These are phyloP conservation scores for Gadus chalcogrammus DNA, from an alignment of 2,113 vertebrate species.

Conservation along the genomic window DNA sequence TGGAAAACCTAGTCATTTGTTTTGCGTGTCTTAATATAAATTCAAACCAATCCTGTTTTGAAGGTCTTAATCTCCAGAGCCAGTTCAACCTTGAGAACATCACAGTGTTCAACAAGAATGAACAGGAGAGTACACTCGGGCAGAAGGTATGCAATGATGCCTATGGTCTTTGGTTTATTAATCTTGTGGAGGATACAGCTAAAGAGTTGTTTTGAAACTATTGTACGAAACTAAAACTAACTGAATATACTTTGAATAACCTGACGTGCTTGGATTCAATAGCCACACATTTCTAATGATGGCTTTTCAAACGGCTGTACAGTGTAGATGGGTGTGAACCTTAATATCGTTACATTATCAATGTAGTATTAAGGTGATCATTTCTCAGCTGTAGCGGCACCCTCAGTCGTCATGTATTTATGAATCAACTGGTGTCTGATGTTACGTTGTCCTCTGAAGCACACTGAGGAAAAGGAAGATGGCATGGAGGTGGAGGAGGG, in stretches of 20 bases:
- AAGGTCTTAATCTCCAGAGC: conserved; percentile 96
- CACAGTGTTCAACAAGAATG: conserved; percentile 97
- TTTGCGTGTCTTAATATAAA: neutral
- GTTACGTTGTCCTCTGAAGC: conserved; percentile 61
- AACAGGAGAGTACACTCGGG: conserved; percentile 93
- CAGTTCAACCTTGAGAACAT: conserved; percentile 98
- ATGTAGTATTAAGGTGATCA: too few species aligned
- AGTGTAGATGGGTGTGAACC: too few species aligned
- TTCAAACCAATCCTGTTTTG: neutral
- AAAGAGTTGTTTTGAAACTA: neutral
- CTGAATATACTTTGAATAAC: too few species aligned
- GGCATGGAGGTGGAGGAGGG: conserved; percentile 97
- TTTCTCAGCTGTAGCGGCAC: neutral
- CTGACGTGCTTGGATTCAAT: too few species aligned
- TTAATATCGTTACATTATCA: too few species aligned
- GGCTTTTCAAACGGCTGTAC: too few species aligned
- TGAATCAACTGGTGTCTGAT: neutral
- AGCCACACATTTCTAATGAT: too few species aligned
- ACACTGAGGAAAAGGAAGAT: conserved; percentile 88
- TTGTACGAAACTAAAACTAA: too few species aligned
- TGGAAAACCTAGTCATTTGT: neutral
- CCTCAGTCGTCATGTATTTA: neutral
- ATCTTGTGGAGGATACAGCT: neutral
- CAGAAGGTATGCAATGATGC: conserved; percentile 79
- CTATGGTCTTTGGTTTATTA: neutral